phyloP scores from a whole-genome alignment of 2,113 vertebrate genomes.

The Lutjanus erythropterus region DNA sequence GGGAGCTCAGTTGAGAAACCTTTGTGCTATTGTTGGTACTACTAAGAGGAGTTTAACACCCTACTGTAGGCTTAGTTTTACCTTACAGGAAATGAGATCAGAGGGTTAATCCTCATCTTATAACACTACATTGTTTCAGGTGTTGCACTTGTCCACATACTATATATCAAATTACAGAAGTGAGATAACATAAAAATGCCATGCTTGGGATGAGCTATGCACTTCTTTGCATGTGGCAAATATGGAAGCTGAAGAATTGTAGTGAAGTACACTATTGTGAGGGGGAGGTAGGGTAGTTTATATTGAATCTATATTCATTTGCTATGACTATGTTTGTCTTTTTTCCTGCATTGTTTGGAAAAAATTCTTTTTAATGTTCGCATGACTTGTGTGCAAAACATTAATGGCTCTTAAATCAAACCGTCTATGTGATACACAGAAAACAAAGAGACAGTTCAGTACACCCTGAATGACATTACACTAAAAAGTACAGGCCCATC shows the following conservation, averaged over 20 bases:
- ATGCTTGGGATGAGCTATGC: too few species aligned
- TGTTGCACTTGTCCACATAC: background rate
- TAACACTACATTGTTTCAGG: background rate
- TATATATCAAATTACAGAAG: background rate
- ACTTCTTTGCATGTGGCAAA: too few species aligned
- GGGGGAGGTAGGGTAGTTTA: too few species aligned
- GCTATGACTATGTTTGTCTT: too few species aligned
- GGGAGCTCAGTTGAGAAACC: background rate
- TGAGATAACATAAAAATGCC: background rate
- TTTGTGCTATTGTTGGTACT: background rate
- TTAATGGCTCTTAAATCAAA: background rate
- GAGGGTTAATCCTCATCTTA: background rate
- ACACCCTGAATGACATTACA: background rate
- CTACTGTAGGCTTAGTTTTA: background rate
- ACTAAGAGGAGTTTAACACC: background rate
- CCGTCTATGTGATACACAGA: constrained; percentile 1
- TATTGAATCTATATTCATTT: too few species aligned
- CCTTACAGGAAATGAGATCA: background rate
- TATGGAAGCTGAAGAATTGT: too few species aligned
- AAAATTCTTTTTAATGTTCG: too few species aligned
- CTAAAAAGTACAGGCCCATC: background rate
- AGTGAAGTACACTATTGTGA: too few species aligned
- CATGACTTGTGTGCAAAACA: background rate
- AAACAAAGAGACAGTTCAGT: background rate
- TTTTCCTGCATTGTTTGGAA: too few species aligned